Evolutionary conservation across 2,797 vertebrate species (phyloP), one percentile per base, ranked within the genome.

Genomic region (Leptatherina wallacei): DNA sequence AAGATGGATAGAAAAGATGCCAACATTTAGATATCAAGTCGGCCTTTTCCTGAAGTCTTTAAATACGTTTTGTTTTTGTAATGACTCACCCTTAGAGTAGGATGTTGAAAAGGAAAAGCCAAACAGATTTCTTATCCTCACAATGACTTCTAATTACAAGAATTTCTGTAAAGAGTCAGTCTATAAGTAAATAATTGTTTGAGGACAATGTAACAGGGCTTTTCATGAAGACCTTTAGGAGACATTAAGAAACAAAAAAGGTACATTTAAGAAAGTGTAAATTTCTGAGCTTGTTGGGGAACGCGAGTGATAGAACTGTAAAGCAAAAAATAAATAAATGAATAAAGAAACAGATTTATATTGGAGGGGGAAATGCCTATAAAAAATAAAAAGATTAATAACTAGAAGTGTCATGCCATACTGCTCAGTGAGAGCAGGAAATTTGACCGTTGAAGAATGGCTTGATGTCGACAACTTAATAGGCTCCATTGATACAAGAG

Each of bases 401-500:
- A 36, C 9, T 32, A 44, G 24, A 18, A 44, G 13, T 44, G 40
- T 44, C 40, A 44, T 44, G 6, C 4, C 24, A 27, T 18, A 44
- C 4, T 44, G 16, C 16, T 5, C 35, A 27, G 24, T 27, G 24
- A 24, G 76, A 77, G 72, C 77, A 73, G 81, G 63, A 85, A 86
- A 85, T 4, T 18, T 18, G 4, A 6, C 40, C 71, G 9, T 30
- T 91, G 88, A 92, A 79, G 82, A 85, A 89, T 79, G 65, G 54
- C 69, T 69, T 58, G 9, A 78, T 59, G 77, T 79, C 70, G 65
- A 56, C 68, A 70, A 85, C 76, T 73, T 88, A 89, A 89, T 87
- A 77, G 74, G 57, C 69, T 82, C 54, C 33, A 77, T 75, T 86
- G 81, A 87, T 73, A 80, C 72, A 62, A 69, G 64, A 67, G 55